phyloP scores from a whole-genome alignment of 1,140 invertebrate species.

The Whitmania pigra region DNA sequence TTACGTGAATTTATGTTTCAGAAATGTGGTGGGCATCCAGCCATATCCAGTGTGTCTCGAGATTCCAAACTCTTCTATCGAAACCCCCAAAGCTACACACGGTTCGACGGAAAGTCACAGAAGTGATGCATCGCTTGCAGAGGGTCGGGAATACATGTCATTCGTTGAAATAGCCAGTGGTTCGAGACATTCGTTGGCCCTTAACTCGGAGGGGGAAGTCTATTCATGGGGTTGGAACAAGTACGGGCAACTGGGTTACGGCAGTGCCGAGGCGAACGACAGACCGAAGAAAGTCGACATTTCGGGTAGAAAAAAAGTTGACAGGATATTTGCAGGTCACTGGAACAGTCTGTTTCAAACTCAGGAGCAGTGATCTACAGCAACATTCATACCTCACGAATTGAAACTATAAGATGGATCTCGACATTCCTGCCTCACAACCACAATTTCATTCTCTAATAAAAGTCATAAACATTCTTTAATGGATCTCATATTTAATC shows the following conservation, averaged over 20 bases:
- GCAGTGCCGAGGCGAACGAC: background rate
- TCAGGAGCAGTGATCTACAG: too few relatives aligned
- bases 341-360: too few relatives aligned
- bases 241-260: slow-evolving; percentile 15
- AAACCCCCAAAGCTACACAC: background rate
- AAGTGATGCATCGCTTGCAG: background rate
- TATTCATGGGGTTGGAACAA: slow-evolving; percentile 15
- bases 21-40: slow-evolving; percentile 9
- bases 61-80: background rate
- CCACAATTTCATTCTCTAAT: too few relatives aligned
- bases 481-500: too few relatives aligned
- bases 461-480: too few relatives aligned
- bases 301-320: too few relatives aligned
- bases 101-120: background rate
- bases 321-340: too few relatives aligned
- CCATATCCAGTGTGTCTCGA: background rate
- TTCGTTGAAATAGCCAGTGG: slow-evolving; percentile 32
- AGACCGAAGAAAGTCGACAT: too few relatives aligned
- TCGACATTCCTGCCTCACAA: too few relatives aligned
- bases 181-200: slow-evolving; percentile 33
- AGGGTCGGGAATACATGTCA: slow-evolving; percentile 4
- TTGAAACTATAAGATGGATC: too few relatives aligned
- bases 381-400: too few relatives aligned
- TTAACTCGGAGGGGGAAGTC: slow-evolving; percentile 20
- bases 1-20: too few relatives aligned